These are phyloP conservation scores for Ictalurus furcatus DNA, from an alignment of 2,113 vertebrate species.

Conservation along the genomic window DNA sequence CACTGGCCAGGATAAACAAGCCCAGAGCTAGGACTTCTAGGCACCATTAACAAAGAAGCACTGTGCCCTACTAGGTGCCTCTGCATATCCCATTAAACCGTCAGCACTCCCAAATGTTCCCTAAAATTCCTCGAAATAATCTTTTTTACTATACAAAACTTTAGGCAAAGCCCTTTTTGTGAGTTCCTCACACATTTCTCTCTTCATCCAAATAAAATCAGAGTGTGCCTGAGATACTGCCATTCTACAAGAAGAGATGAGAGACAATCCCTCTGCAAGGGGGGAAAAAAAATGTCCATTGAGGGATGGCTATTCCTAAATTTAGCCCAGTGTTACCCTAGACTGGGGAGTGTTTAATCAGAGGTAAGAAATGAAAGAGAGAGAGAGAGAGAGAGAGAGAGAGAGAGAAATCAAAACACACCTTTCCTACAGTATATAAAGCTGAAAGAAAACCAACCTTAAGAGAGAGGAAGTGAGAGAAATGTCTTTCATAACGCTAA, in stretches of 20 bases:
- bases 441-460: background rate
- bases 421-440: background rate
- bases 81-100: conserved; percentile 27
- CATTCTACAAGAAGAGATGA: conserved; percentile 33
- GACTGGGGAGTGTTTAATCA: conserved; percentile 25
- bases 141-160: conserved; percentile 16
- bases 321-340: conserved; percentile 10
- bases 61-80: conserved; percentile 44
- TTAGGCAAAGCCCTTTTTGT: background rate
- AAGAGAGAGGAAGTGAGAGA: conserved; percentile 23
- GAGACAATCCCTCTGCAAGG: background rate
- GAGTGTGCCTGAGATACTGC: background rate
- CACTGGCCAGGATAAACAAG: conserved; percentile 52
- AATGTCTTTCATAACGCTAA: conserved; percentile 19
- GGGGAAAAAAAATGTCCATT: background rate
- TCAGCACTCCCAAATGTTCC: conserved; percentile 34
- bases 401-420: background rate
- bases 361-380: background rate
- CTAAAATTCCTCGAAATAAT: conserved; percentile 22
- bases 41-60: conserved; percentile 49
- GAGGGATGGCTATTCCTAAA: background rate
- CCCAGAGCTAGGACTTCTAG: conserved; percentile 12
- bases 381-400: too few relatives aligned
- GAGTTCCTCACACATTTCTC: background rate
- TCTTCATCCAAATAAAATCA: background rate